Evolutionary conservation across 2,797 vertebrate species (phyloP), one percentile per base, ranked within the genome.

Genomic region (Intellagama lesueurii): DNA sequence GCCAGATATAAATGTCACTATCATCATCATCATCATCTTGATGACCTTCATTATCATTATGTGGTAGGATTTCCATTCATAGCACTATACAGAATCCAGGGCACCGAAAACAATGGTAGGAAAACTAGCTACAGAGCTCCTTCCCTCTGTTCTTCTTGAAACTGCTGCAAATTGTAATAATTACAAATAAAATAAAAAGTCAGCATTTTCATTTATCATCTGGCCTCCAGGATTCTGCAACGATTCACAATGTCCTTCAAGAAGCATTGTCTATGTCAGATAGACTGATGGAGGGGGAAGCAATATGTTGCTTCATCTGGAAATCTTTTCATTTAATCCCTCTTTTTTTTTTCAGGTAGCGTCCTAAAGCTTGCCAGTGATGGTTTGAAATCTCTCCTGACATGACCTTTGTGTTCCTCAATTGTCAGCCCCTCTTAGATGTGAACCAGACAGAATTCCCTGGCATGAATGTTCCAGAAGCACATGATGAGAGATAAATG

Each of bases 401-500:
- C 49, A 17, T 17, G 52, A 86, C 72, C 83, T 88, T 2, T 56
- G 73, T 81, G 40, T 92, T 91, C 60, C 0, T 0, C 0, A 32
- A 7, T 49, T 32, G 44, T 1, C 77, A 83, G n/a, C n/a, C 32
- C 89, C 56, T 85, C 7, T 87, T 94, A 76, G 87, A 91, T 19
- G 77, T 92, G 68, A n/a, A 87, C 88, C 30, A 82, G 64, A 19
- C 8, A 44, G 0, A 1, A 73, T 8, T 89, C 81, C n/a, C 35
- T n/a, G 24, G 1, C 69, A 44, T 19, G 49, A 73, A 5, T 87
- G 80, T 0, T 0, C 35, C 12, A 78, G 17, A 47, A 49, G 14
- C 2, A 35, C 49, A 76, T 44, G 89, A 76, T 66, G 92, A 4
- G 82, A 52, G 76, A 90, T 91, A 86, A 90, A 88, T 88, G 79